Evolutionary conservation across 2,888 invertebrate species (phyloP).

Genomic region (Fabriciana adippe): DNA sequence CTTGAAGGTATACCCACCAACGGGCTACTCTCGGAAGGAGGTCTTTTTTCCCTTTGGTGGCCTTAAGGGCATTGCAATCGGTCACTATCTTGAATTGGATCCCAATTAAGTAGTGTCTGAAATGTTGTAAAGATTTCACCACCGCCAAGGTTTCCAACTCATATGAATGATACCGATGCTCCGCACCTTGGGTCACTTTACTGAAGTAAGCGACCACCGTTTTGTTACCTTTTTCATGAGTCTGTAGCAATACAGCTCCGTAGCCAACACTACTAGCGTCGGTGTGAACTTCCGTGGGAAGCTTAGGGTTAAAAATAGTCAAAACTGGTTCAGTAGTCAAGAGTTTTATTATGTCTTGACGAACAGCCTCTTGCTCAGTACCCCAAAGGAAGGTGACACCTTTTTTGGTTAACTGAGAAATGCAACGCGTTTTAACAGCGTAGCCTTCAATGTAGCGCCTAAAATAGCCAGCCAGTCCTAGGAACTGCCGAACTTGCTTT

Average conservation of each 20-base stretch:
- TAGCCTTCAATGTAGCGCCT: constrained; percentile 35
- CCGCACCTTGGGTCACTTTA: constrained; percentile 38
- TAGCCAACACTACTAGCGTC: constrained; percentile 37
- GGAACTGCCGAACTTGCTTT: constrained; percentile 31
- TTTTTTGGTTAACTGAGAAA: constrained; percentile 29
- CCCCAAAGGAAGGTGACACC: constrained; percentile 32
- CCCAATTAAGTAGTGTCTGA: constrained; percentile 41
- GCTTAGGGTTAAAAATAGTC: constrained; percentile 32
- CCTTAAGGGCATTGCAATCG: constrained; percentile 50
- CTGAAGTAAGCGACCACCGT: constrained; percentile 37
- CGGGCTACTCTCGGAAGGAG: constrained; percentile 47
- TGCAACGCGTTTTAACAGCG: constrained; percentile 21
- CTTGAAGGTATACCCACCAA: constrained; percentile 44
- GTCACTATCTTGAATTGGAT: constrained; percentile 41
- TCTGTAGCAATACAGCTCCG: constrained; percentile 39
- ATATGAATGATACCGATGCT: constrained; percentile 37
- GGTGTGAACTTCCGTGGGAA: constrained; percentile 36
- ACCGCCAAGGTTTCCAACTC: constrained; percentile 41
- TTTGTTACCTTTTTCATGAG: constrained; percentile 13
- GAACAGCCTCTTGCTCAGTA: constrained; percentile 23
- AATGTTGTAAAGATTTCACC: constrained; percentile 38
- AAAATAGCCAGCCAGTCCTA: constrained; percentile 40
- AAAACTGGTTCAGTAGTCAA: constrained; percentile 35
- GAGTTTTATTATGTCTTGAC: constrained; percentile 29
- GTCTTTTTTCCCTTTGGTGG: constrained; percentile 45